Evolutionary conservation across 2,113 vertebrate species (phyloP), one percentile per base, ranked within the genome.

Genomic region (Toxotes jaculatrix): DNA sequence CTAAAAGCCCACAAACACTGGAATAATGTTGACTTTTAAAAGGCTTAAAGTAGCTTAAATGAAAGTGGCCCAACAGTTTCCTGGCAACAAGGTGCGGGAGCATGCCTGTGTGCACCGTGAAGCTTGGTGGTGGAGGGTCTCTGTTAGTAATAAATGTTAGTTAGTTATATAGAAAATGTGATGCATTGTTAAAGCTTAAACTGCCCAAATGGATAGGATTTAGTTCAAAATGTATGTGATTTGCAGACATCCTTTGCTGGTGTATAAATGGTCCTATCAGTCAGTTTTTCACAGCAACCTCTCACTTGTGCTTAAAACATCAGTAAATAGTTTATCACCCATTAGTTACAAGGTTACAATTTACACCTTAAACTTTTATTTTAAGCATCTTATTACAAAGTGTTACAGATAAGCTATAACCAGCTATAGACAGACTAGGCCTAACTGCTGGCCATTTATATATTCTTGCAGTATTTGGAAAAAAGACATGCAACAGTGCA

Each of bases 41-140:
- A 23, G 42, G 17, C 23, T 42, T 36, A 60, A 69, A 66, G 7
- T n/a, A 23, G 6, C 31, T 34, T 4, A 34, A 60, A 34, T 34
- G 17, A 7, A n/a, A 53, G 66, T n/a, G 27, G 43, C 27, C 43
- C 43, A 47, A 12, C 42, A 38, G 21, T 84, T 34, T 64, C 70
- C 74, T 84, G 60, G 84, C 66, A 88, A 85, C 82, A 4, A 59
- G 53, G 77, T 17, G 51, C 60, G 67, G 64, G 69, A 66, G 40
- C 69, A 56, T 71, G 74, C 82, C 45, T 43, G 23, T 71, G 43
- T 40, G 65, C 3, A 56, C 56, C 1, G 23, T 60, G 45, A 61
- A 67, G 65, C 82, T 40, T 40, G 74, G 63, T 45, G 81, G 32
- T 34, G 4, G 62, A 62, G 31, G 42, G 13, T 32, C 40, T 56